Evolutionary conservation across 2,113 vertebrate genomes (phyloP).

Genomic region (Callospermophilus lateralis): DNA sequence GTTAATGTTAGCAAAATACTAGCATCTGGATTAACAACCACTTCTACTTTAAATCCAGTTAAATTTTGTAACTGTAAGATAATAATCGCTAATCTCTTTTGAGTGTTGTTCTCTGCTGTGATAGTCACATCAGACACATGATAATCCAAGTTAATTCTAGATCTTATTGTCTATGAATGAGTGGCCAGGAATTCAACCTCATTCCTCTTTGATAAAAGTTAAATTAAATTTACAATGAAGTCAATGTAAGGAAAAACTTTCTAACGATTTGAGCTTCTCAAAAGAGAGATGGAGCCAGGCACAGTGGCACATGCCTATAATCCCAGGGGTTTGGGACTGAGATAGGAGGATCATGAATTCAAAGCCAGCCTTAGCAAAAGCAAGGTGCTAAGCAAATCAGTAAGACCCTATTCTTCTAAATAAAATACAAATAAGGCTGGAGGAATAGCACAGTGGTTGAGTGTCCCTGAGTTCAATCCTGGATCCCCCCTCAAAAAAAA

Average conservation of each 20-base stretch:
- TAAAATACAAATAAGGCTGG: too few relatives aligned
- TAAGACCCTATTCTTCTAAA: too few relatives aligned
- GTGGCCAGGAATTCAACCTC: slow-evolving; percentile 31
- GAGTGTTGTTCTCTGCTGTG: background rate
- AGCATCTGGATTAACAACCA: background rate
- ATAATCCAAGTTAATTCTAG: slow-evolving; percentile 2
- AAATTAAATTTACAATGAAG: background rate
- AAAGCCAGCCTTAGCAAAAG: too few relatives aligned
- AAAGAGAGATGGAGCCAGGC: background rate
- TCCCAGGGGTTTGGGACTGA: too few relatives aligned
- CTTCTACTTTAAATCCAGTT: slow-evolving; percentile 25
- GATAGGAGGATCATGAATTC: too few relatives aligned
- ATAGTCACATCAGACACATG: background rate
- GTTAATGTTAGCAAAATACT: background rate
- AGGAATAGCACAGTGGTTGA: too few relatives aligned
- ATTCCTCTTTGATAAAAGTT: background rate
- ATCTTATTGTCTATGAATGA: background rate
- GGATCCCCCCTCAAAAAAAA: too few relatives aligned
- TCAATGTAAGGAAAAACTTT: background rate
- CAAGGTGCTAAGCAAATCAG: too few relatives aligned
- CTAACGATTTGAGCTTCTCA: background rate
- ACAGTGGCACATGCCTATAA: too few relatives aligned
- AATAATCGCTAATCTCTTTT: slow-evolving; percentile 10
- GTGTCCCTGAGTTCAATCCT: too few relatives aligned
- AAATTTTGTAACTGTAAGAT: background rate